Evolutionary conservation across 1,140 invertebrate genomes (phyloP).

Genomic region (Drosophila dunni): DNA sequence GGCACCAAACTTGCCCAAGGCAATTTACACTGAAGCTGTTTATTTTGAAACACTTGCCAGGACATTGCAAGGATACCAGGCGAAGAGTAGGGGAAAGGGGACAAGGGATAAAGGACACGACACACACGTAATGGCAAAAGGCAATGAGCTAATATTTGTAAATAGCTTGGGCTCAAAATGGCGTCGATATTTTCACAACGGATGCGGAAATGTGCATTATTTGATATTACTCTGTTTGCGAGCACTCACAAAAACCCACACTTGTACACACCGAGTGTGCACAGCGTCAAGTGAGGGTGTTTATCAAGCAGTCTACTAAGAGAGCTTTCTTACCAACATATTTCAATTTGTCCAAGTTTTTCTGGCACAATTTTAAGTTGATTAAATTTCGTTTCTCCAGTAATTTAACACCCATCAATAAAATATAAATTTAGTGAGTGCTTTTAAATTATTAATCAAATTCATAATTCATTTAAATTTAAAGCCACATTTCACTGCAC

Average conservation of each 20-base stretch:
- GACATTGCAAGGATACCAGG: constrained; percentile 20
- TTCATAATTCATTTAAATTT: too few relatives aligned
- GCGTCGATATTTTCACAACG: constrained; percentile 53
- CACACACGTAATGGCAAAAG: constrained; percentile 28
- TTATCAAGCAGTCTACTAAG: constrained; percentile 14
- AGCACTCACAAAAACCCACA: not conserved
- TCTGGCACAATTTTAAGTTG: constrained; percentile 2
- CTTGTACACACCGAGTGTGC: constrained; percentile 30
- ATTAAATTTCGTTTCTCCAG: constrained; percentile 5
- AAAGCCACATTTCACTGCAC: not conserved
- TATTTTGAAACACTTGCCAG: constrained; percentile 77
- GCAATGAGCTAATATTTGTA: constrained; percentile 54
- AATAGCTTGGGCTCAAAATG: constrained; percentile 33
- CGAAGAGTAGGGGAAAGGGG: not conserved
- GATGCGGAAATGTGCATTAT: constrained; percentile 79
- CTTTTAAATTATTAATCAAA: too few relatives aligned
- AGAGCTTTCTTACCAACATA: not conserved
- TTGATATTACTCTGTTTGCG: constrained; percentile 56
- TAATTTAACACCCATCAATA: too few relatives aligned
- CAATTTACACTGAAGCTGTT: constrained; percentile 81
- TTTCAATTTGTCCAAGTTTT: not conserved
- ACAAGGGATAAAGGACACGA: not conserved
- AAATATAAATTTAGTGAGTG: too few relatives aligned
- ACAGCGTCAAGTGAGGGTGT: constrained; percentile 1
- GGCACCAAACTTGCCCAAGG: constrained; percentile 54